These are phyloP conservation scores for Rhinichthys klamathensis DNA, from an alignment of 2,113 vertebrate genomes.

Conservation along the genomic window DNA sequence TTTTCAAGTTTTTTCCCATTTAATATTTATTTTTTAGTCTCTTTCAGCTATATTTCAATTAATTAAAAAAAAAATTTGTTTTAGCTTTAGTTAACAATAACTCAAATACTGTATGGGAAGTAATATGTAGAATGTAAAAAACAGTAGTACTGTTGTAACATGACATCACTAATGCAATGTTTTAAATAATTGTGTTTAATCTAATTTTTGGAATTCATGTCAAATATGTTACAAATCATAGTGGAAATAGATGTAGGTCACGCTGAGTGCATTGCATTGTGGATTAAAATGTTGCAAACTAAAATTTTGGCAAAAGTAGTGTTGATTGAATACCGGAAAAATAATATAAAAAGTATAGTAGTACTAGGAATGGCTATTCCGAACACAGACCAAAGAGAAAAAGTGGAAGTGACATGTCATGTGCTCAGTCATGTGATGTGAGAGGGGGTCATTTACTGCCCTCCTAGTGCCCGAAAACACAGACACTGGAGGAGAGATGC, in stretches of 20 bases:
- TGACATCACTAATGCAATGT: too few relatives aligned
- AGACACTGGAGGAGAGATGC: background rate
- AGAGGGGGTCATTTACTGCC: background rate
- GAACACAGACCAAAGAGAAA: background rate
- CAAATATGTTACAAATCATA: background rate
- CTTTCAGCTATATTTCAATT: too few relatives aligned
- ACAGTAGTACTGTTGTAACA: too few relatives aligned
- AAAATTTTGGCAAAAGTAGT: background rate
- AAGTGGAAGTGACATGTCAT: background rate
- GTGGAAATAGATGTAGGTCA: background rate
- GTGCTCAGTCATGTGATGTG: slow-evolving; percentile 23
- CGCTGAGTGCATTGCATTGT: background rate
- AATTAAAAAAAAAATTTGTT: too few relatives aligned
- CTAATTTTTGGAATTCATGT: background rate
- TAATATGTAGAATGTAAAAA: too few relatives aligned
- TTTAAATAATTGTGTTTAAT: background rate
- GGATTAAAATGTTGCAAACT: background rate
- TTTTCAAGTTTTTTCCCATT: too few relatives aligned
- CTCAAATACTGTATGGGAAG: too few relatives aligned
- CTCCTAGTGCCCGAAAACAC: background rate
- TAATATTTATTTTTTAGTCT: too few relatives aligned
- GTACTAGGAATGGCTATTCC: too few relatives aligned
- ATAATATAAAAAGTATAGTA: background rate
- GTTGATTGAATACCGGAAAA: background rate
- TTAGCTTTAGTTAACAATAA: too few relatives aligned